Conservation (phyloP, 2,113 vertebrate genomes). For the human region DNA sequence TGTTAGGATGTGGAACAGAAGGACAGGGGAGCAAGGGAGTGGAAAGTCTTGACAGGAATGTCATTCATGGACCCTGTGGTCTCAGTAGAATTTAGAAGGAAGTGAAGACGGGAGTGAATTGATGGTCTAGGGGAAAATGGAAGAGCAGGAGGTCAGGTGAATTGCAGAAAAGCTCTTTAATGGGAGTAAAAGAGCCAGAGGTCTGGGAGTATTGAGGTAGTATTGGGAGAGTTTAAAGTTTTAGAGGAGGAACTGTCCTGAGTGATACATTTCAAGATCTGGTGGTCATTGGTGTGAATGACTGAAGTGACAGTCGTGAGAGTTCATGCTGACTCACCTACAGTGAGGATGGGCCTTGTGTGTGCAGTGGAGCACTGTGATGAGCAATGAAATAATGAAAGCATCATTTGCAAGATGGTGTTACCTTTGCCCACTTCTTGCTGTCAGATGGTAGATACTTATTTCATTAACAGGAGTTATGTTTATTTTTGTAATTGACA, state of each 20-base stretch:
- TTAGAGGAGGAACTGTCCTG: not conserved
- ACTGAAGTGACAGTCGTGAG: not conserved
- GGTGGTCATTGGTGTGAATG: not conserved
- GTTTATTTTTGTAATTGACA: conserved; percentile 21
- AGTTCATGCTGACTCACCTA: not conserved
- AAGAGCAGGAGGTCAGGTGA: not conserved
- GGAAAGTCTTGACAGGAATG: not conserved
- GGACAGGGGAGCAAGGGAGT: not conserved
- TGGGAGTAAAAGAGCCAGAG: not conserved
- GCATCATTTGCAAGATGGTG: not conserved
- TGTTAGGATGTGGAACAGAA: not conserved
- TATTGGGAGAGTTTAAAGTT: not conserved
- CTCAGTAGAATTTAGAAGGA: not conserved
- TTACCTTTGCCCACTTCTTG: not conserved
- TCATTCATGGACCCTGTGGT: not conserved
- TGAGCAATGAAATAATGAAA: not conserved
- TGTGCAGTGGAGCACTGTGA: not conserved
- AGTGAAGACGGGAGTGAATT: not conserved
- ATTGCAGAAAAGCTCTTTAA: not conserved
- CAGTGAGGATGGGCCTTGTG: not conserved
- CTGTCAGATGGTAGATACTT: not conserved
- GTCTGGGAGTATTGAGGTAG: not conserved
- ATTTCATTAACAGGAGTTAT: not conserved
- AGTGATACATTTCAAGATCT: not conserved
- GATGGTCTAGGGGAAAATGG: not conserved